A percentile compares a stretch with the other conserved stretches of the same genome.
Conservation (phyloP, 2,113 vertebrate genomes). For the Choloepus hoffmanni region DNA sequence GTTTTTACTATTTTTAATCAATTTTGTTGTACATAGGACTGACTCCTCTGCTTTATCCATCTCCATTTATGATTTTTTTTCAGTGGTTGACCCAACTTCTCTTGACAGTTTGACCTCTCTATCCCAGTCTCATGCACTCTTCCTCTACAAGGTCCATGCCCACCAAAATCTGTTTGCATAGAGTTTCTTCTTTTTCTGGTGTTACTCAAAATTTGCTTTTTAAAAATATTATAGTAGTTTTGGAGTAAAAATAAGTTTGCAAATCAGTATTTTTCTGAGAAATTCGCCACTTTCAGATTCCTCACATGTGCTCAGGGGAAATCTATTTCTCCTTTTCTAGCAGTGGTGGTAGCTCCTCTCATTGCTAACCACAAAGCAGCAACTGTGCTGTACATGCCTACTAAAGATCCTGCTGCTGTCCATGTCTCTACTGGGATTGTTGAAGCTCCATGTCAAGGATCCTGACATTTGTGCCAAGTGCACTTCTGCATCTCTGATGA, state of each 20-base stretch:
- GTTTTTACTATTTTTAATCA: too few species aligned
- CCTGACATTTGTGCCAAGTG: not conserved
- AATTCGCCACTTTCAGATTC: not conserved
- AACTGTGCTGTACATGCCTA: not conserved
- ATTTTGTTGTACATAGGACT: not conserved
- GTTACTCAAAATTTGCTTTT: not conserved
- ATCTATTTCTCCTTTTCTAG: not conserved
- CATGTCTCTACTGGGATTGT: not conserved
- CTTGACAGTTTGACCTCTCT: not conserved
- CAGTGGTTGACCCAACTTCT: not conserved
- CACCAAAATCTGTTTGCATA: not conserved
- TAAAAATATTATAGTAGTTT: not conserved
- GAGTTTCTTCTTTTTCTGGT: not conserved
- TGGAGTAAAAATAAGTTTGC: not conserved
- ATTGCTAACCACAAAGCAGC: not conserved
- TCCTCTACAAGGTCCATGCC: not conserved
- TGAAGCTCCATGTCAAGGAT: not conserved
- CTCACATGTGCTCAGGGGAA: not conserved
- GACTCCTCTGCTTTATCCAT: not conserved
- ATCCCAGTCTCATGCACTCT: not conserved
- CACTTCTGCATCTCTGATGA: rapidly evolving
- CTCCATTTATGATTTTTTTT: not conserved
- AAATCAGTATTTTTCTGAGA: not conserved
- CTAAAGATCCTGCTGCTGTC: not conserved
- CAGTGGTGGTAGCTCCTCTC: not conserved